Conservation (phyloP, 2,888 invertebrate species). For the Endotricha flammealis region DNA sequence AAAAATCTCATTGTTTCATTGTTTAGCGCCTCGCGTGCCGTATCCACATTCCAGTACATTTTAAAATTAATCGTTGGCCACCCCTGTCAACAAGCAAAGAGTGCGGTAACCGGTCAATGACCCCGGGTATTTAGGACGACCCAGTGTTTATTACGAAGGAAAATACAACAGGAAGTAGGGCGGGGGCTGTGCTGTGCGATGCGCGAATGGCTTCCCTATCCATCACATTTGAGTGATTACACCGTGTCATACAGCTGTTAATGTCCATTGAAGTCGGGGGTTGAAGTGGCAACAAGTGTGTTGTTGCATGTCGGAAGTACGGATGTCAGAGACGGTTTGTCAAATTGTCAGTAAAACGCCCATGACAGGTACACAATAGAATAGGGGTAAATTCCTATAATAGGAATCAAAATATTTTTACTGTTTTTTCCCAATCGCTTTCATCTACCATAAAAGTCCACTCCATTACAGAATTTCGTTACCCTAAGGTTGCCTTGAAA, state of each 20-base stretch:
- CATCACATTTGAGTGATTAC: constrained; percentile 34
- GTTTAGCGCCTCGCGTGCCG: constrained; percentile 45
- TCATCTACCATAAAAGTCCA: too few relatives aligned
- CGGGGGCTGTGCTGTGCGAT: constrained; percentile 31
- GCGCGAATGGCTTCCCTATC: constrained; percentile 32
- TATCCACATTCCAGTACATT: constrained; percentile 58
- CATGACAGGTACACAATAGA: not conserved
- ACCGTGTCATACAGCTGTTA: constrained; percentile 30
- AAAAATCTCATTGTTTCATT: constrained; percentile 25
- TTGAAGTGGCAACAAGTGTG: constrained; percentile 26
- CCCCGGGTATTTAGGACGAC: constrained; percentile 65
- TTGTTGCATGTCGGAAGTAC: constrained; percentile 13
- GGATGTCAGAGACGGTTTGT: constrained; percentile 12
- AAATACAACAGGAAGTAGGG: constrained; percentile 54
- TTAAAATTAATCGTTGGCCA: constrained; percentile 65
- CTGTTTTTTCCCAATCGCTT: too few relatives aligned
- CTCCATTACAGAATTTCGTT: too few relatives aligned
- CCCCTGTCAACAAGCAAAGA: constrained; percentile 57
- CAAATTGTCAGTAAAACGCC: constrained; percentile 4
- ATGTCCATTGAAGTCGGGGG: constrained; percentile 25
- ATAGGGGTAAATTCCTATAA: too few relatives aligned
- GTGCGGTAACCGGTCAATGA: constrained; percentile 55
- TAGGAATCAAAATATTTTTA: too few relatives aligned
- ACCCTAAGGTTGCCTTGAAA: too few relatives aligned
- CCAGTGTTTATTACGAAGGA: constrained; percentile 55